Evolutionary conservation across 1,140 invertebrate genomes (phyloP), one percentile per base, ranked within the genome.

Genomic region (Drosophila funebris): DNA sequence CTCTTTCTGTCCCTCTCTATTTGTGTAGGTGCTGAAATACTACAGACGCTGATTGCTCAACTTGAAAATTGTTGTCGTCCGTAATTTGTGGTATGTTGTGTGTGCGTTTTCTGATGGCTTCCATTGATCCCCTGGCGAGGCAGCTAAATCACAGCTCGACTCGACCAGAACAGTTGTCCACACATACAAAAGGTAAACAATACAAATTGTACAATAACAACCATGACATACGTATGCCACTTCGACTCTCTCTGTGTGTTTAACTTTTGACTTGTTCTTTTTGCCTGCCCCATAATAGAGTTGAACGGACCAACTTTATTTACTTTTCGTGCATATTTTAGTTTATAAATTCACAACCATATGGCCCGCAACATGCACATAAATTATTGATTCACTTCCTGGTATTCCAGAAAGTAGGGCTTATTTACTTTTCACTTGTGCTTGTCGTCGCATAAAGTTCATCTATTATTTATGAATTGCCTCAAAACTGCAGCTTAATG

Each of bases 241-340:
- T 60, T 66, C 46, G 58, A 46, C 29, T 48, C 22, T 50, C n/a
- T 58, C 29, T 63, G 43, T 57, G 43, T 57, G 68, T 46, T 78
- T 62, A 72, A 83, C 66, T 63, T 81, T 53, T 78, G 54, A 67
- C 67, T 48, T 58, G 48, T 58, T 66, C 50, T 11, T 33, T 39
- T 64, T 33, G 48, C 43, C 43, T 20, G 6, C 33, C 16, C 2
- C 44, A 4, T 0, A 29, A 13, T 9, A 14, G 44, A 46, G 22
- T 46, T 48, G 22, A 24, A 1, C 11, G 4, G 37, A 16, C 29
- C 57, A 54, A 62, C 48, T 68, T 60, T 69, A 64, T 53, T 76
- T 76, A 84, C 70, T 63, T 77, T 70, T 76, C 29, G 57, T 75
- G 74, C 62, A 81, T 81, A 87, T 64, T 66, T 72, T 60, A 61